Evolutionary conservation across 2,888 invertebrate genomes (phyloP), one percentile per base, ranked within the genome.

Genomic region (Pardosa pseudoannulata): DNA sequence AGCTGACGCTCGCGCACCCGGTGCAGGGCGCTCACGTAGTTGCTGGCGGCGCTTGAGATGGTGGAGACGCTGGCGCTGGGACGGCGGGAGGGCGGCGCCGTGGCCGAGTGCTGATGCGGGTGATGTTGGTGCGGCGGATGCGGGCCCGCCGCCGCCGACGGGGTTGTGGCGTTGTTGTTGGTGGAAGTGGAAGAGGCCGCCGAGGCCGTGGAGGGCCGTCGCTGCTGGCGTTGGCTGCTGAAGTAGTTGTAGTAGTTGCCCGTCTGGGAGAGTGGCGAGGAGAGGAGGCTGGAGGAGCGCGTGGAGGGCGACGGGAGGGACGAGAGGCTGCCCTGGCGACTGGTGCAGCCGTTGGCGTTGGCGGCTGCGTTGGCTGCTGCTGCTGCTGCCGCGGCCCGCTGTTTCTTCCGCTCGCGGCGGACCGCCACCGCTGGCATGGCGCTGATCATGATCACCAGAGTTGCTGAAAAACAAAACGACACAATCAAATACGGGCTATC

Each of bases 351-450:
- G 19, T 23, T 36, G 50, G 41, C 50, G 23, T 27, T 23, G 56
- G 70, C 70, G 41, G 80, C 65, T 67, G 32, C 31, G 27, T 23
- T 5, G 32, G 28, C 39, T 1, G 73, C 65, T 9, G 50, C 46
- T 1, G 68, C 68, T 1, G 85, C 86, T 31, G 73, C 74, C n/a
- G 65, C 68, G 28, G 81, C 81, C 89, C 92, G 91, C 78, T 95
- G 93, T 92, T 95, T 95, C 89, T 95, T 94, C 90, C 96, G 93
- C 92, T 96, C 96, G 92, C 95, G 95, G 92, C 96, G 94, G 75
- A 96, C 95, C 82, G 96, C 95, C 92, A 96, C 96, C 89, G 96
- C 96, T 92, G 96, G 96, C 95, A 96, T 95, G 89, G 96, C 96
- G 90, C 95, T 95, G 91, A 96, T 96, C 96, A 96, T 96, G 83